Evolutionary conservation across 2,113 vertebrate species (phyloP).

Genomic region (Thymallus thymallus): DNA sequence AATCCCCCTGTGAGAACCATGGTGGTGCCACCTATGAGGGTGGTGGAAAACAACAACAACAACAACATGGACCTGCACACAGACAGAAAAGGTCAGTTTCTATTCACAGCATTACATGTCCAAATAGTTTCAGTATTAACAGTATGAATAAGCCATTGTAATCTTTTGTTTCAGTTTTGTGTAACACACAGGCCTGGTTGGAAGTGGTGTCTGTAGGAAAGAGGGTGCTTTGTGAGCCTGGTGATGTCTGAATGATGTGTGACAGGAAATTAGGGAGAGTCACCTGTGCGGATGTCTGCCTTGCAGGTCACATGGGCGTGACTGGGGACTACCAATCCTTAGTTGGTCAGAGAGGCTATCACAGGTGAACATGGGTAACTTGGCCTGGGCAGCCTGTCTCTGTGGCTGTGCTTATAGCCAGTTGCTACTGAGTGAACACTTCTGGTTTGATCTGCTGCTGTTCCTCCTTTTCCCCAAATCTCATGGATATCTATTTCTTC

Average conservation of each 20-base stretch:
- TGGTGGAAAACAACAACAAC: constrained; percentile 82
- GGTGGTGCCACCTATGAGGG: constrained; percentile 87
- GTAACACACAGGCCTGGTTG: no score
- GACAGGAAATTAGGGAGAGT: no score
- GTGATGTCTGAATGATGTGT: not conserved
- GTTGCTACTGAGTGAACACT: constrained; percentile 62
- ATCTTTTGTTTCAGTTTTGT: no score
- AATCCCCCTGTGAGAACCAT: constrained; percentile 83
- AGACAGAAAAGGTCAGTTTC: constrained; percentile 77
- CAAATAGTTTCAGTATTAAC: no score
- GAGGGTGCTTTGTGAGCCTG: not conserved
- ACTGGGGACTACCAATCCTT: constrained; percentile 63
- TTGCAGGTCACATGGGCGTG: constrained; percentile 66
- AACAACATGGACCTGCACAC: constrained; percentile 61
- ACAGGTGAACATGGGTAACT: constrained; percentile 72
- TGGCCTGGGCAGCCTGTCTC: constrained; percentile 28
- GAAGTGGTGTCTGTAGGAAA: not conserved
- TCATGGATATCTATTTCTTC: not conserved
- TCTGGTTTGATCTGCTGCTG: constrained; percentile 6
- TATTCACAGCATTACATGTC: not conserved
- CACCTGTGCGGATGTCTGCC: constrained; percentile 42
- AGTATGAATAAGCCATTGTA: no score
- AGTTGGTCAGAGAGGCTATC: constrained; percentile 65
- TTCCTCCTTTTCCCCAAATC: not conserved
- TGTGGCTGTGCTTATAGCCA: constrained; percentile 29